Base-by-base conservation (phyloP, 2,888 invertebrate genomes). In the Sesia apiformis region DNA sequence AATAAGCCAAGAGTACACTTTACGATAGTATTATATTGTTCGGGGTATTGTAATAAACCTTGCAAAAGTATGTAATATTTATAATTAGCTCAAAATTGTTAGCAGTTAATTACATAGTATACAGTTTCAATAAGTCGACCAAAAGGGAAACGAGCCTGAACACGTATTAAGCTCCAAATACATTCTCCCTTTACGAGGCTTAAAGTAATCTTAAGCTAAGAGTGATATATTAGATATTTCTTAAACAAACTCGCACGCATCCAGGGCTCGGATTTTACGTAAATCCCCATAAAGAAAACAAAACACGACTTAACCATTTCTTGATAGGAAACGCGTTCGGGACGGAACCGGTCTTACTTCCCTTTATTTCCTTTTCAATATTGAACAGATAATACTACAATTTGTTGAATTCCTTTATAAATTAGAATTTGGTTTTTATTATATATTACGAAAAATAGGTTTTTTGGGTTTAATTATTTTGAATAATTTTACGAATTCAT, bases 131-230 rank as follows among this genome's bases (percentile, higher is more conserved):
- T 1, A 23, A 46, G 46, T 46, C 8, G 4, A 7, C 46, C 23
- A 46, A 46, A 46, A 46, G 46, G 7, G 8, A 8, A 23, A 46
- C 23, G n/a, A 46, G 3, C 7, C 46, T 46, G 23, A 23, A 23
- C 8, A 23, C n/a, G 23, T 23, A 46, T 46, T 46, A 46, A 46
- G 46, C 46, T 46, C 46, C 46, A 46, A 46, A 46, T 46, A 46
- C 54, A 78, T 82, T 23, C 82, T 81, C 74, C 71, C 66, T 72
- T 72, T 70, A 74, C 69, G 64, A 62, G 64, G 77, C 78, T 81
- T 80, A 72, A 67, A 74, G 75, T 81, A 84, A 82, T 84, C 81
- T 76, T 68, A 59, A 65, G 75, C 71, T 81, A 78, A 82, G 77
- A 78, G 81, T 81, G 78, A 84, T 83, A 76, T 80, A 84, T 82